Percentiles rank a stretch among this genome's conserved stretches.
These are phyloP conservation scores for Polyommatus icarus DNA, from an alignment of 2,888 invertebrate genomes.

Conservation along the genomic window DNA sequence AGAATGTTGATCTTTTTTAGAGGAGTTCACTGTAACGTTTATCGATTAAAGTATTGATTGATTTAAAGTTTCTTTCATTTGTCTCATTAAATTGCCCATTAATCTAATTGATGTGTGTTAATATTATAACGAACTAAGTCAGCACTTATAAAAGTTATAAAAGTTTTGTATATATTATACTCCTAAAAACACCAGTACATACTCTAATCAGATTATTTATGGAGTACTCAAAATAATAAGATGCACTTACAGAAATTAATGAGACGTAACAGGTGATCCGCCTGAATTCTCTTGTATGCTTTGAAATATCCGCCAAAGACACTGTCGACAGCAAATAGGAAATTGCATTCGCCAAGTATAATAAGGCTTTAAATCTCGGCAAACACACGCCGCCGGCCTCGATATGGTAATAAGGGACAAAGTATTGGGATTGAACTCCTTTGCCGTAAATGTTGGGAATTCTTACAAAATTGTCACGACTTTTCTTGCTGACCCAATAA, in stretches of 20 bases:
- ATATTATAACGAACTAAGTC: too few relatives aligned
- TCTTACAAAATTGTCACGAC: slow-evolving; percentile 6
- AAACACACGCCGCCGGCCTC: neutral
- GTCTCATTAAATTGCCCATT: neutral
- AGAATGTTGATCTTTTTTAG: slow-evolving; percentile 52
- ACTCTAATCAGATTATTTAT: too few relatives aligned
- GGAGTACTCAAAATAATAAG: too few relatives aligned
- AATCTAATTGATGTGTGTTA: too few relatives aligned
- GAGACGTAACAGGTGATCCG: too few relatives aligned
- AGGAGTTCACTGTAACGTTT: slow-evolving; percentile 63
- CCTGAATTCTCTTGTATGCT: neutral
- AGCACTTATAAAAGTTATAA: too few relatives aligned
- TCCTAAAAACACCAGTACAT: too few relatives aligned
- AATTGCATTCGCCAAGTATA: slow-evolving; percentile 1
- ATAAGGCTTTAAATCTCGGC: slow-evolving; percentile 1
- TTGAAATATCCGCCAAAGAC: neutral
- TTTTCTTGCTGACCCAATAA: slow-evolving; percentile 16
- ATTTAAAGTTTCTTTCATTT: slow-evolving; percentile 26
- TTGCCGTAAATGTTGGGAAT: slow-evolving; percentile 1
- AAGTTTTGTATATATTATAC: too few relatives aligned
- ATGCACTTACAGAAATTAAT: too few relatives aligned
- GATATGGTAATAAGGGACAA: slow-evolving; percentile 20
- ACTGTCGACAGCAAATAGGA: neutral
- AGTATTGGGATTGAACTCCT: slow-evolving; percentile 6
- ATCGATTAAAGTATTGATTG: slow-evolving; percentile 67